These are phyloP conservation scores for Drosophila oshimai DNA, from an alignment of 1,140 invertebrate species.

Conservation along the genomic window DNA sequence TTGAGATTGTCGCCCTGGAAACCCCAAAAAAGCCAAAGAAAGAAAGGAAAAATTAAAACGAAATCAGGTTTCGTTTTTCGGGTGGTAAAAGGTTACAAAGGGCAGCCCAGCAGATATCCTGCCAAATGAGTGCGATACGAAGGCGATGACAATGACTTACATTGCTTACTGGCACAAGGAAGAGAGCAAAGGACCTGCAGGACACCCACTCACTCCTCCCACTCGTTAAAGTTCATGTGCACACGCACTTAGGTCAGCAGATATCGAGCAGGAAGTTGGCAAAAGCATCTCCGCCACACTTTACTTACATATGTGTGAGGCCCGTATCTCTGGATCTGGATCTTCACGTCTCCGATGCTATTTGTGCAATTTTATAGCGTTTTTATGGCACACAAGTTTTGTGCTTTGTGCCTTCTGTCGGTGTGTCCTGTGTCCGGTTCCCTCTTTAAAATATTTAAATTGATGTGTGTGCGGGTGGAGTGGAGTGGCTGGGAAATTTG, in stretches of 20 bases:
- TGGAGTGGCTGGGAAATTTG: conserved; percentile 21
- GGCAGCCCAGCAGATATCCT: conserved; percentile 17
- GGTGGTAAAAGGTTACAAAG: conserved; percentile 33
- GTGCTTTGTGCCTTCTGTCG: conserved; percentile 32
- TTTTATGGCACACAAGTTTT: conserved; percentile 72
- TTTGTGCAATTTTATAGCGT: conserved; percentile 75
- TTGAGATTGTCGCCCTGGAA: conserved; percentile 42
- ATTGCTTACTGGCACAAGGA: not conserved
- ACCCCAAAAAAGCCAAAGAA: conserved; percentile 3
- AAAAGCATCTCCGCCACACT: conserved; percentile 1
- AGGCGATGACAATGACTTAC: conserved; percentile 49
- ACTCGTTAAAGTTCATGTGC: conserved; percentile 51
- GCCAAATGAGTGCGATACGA: conserved; percentile 43
- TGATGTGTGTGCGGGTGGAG: conserved; percentile 30
- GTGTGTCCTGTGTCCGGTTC: conserved; percentile 16
- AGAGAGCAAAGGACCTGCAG: conserved; percentile 15
- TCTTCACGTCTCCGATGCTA: conserved; percentile 46
- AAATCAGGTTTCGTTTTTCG: conserved; percentile 47
- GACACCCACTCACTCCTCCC: conserved; percentile 3
- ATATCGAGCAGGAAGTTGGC: conserved; percentile 37
- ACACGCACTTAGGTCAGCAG: conserved; percentile 64
- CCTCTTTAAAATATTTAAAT: conserved; percentile 75
- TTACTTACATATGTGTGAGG: conserved; percentile 42
- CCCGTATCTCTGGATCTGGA: conserved; percentile 22
- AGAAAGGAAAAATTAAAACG: conserved; percentile 48